Evolutionary conservation across 2,888 invertebrate genomes (phyloP).

Genomic region (Petrolisthes cinctipes): DNA sequence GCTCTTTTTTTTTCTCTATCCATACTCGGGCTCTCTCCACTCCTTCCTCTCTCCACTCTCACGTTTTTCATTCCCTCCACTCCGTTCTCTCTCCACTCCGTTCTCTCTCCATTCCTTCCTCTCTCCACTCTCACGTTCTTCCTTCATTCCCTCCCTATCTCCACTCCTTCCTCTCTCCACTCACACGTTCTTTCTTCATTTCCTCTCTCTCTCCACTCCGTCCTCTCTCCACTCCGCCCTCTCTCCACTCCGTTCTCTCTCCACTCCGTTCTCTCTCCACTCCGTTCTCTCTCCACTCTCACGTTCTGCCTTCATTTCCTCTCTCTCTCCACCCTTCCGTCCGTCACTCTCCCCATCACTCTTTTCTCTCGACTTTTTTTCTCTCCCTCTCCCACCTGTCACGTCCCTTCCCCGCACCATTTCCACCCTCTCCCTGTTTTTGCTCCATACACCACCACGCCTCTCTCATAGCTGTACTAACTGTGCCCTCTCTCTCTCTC

Average conservation of each 20-base stretch:
- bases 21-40: background rate
- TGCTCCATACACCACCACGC: no score
- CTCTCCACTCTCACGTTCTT: background rate
- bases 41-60: background rate
- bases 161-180: background rate
- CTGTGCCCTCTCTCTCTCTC: no score
- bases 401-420: background rate
- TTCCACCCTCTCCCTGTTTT: background rate
- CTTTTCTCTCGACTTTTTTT: background rate
- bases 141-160: background rate
- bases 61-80: background rate
- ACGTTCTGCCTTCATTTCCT: background rate
- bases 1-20: no score
- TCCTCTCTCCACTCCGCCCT: background rate
- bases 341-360: background rate
- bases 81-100: background rate
- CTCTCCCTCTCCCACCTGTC: background rate
- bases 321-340: background rate
- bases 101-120: background rate
- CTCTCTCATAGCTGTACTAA: no score
- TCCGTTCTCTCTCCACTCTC: background rate
- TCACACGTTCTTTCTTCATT: background rate
- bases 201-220: background rate
- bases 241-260: background rate
- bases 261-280: background rate